Conservation (phyloP, 2,797 vertebrate species). For the Dromococcyx pavoninus region DNA sequence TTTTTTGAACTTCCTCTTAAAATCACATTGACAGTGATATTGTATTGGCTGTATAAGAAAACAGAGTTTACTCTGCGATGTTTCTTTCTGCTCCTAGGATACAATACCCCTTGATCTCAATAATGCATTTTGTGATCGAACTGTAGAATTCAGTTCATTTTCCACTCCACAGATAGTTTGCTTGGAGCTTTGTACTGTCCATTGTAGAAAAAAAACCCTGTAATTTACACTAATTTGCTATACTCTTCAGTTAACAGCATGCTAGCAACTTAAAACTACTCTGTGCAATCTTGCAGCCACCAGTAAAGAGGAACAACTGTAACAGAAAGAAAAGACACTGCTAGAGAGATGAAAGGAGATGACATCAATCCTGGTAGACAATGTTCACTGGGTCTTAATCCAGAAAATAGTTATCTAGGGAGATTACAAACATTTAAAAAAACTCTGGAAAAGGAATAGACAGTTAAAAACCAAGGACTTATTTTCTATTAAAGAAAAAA, state of each 20-base stretch:
- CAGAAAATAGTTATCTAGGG: background rate
- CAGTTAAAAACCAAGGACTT: background rate
- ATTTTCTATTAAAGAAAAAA: background rate
- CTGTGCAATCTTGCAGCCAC: background rate
- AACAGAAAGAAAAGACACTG: background rate
- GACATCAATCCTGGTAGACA: background rate
- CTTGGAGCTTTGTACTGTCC: background rate
- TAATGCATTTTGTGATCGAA: background rate
- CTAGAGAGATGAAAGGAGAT: background rate
- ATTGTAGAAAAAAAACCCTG: background rate
- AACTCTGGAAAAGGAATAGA: background rate
- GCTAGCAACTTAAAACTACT: background rate
- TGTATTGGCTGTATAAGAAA: background rate
- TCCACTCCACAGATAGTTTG: background rate
- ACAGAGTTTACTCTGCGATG: background rate
- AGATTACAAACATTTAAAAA: background rate
- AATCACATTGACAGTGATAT: background rate
- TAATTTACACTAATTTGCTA: conserved; percentile 11
- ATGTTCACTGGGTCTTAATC: background rate
- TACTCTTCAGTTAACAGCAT: background rate
- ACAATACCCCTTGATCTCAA: background rate
- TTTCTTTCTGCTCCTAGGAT: background rate
- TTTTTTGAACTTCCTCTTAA: background rate
- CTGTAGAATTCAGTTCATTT: background rate
- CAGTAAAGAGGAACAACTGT: background rate